These are phyloP conservation scores for Spodoptera littoralis DNA, from an alignment of 2,888 invertebrate genomes.

Conservation along the genomic window DNA sequence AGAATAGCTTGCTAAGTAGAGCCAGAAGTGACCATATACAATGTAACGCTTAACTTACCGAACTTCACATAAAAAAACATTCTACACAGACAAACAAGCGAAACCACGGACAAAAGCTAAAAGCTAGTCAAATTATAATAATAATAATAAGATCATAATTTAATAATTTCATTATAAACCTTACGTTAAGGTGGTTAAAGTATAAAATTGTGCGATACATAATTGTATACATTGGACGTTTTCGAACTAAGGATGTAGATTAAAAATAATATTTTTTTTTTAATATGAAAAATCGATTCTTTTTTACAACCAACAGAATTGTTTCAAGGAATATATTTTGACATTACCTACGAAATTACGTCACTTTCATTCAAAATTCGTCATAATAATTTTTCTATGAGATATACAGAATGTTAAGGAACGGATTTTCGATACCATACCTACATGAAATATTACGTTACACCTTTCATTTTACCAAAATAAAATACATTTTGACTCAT, in stretches of 20 bases:
- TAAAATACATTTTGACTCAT: no score
- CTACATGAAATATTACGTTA: no score
- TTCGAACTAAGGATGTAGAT: constrained; percentile 7
- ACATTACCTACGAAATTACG: no score
- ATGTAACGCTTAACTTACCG: not conserved
- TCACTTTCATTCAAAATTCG: no score
- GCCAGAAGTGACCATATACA: no score
- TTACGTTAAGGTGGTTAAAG: constrained; percentile 34
- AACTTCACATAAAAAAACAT: constrained; percentile 16
- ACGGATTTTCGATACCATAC: not conserved
- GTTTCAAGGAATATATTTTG: no score
- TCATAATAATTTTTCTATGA: not conserved
- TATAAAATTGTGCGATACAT: constrained; percentile 57
- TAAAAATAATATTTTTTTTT: constrained; percentile 1
- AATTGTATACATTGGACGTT: constrained; percentile 18
- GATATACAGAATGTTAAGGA: not conserved
- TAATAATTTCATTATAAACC: constrained; percentile 28
- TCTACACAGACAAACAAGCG: constrained; percentile 26
- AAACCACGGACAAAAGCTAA: constrained; percentile 38
- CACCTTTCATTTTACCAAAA: no score
- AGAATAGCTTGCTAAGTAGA: no score
- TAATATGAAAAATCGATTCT: constrained; percentile 33
- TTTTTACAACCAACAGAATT: constrained; percentile 27
- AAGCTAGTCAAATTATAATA: constrained; percentile 30
- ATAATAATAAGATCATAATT: constrained; percentile 45